Evolutionary conservation across 2,888 invertebrate genomes (phyloP).

Genomic region (Spilarctia lutea): DNA sequence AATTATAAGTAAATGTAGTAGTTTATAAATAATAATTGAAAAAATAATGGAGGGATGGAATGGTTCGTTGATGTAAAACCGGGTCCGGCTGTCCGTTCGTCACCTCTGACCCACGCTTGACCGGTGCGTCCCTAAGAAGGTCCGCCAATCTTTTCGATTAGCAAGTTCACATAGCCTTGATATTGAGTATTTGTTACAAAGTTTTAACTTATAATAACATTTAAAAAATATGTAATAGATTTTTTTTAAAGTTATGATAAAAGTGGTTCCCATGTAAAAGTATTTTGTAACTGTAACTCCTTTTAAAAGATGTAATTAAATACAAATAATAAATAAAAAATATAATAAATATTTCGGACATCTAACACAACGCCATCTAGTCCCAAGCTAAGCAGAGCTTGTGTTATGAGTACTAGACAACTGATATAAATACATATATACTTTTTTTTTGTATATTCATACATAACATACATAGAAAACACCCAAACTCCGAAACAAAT

Average conservation of each 20-base stretch:
- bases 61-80: slow-evolving; percentile 61
- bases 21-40: slow-evolving; percentile 43
- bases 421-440: too few species aligned
- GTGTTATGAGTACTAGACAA: too few species aligned
- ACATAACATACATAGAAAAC: too few species aligned
- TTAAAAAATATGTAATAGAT: too few species aligned
- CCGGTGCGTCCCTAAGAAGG: slow-evolving; percentile 62
- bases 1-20: slow-evolving; percentile 33
- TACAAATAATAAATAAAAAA: too few species aligned
- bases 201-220: slow-evolving; percentile 15
- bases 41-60: slow-evolving; percentile 48
- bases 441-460: too few species aligned
- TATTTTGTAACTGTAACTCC: background rate
- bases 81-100: slow-evolving; percentile 78
- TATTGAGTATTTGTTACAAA: slow-evolving; percentile 35
- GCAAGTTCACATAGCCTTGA: slow-evolving; percentile 66
- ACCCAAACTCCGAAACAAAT: too few species aligned
- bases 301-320: background rate
- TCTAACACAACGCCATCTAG: too few species aligned
- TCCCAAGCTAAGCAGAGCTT: too few species aligned
- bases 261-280: slow-evolving; percentile 23
- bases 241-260: too few species aligned
- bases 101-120: slow-evolving; percentile 84
- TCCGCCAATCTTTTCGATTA: slow-evolving; percentile 68
- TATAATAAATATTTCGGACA: too few species aligned